Base-by-base conservation (phyloP, 2,888 invertebrate genomes). In the Drosophila pseudotalamancana region DNA sequence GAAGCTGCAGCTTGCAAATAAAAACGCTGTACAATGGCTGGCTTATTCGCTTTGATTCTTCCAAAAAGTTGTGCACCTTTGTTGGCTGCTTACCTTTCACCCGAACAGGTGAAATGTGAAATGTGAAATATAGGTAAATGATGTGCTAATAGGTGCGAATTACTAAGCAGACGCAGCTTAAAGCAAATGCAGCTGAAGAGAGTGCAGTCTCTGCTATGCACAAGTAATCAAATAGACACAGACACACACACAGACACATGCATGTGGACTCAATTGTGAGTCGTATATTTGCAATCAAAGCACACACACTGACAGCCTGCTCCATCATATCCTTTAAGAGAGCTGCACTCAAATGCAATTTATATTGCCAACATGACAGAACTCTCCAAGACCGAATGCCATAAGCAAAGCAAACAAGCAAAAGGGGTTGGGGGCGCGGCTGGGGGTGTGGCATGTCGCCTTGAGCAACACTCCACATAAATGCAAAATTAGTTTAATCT, bases 201-300 rank as follows among this genome's bases (percentile, higher is more conserved):
- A 29, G 21, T 31, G 25, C 39, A 39, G n/a, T 40, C 40, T 29
- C 32, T 23, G 16, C 50, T 29, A 12, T 25, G 31, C 25, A 18
- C 42, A 35, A 37, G 6, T 27, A 43, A 32, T 37, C 42, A 39
- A 25, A 34, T 34, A 2, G 27, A 25, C 19, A 48, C 32, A 25
- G 19, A 27, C 45, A 14, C 35, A 18, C 25, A 9, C 19, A 42
- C 21, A 11, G 18, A 25, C 21, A 43, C 21, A 31, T 23, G n/a
- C n/a, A 29, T 42, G 18, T 21, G 27, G 34, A 11, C 16, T 29
- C 40, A 34, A 55, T 50, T 61, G 34, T 23, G 21, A 65, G 34
- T 72, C 63, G 77, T 67, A 65, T 72, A 75, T 84, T 72, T 80
- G 77, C 81, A 80, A 77, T 84, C 77, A 83, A 72, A 83, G 72